These are phyloP conservation scores for Zophobas atratus DNA, from an alignment of 1,140 invertebrate genomes.

Conservation along the genomic window DNA sequence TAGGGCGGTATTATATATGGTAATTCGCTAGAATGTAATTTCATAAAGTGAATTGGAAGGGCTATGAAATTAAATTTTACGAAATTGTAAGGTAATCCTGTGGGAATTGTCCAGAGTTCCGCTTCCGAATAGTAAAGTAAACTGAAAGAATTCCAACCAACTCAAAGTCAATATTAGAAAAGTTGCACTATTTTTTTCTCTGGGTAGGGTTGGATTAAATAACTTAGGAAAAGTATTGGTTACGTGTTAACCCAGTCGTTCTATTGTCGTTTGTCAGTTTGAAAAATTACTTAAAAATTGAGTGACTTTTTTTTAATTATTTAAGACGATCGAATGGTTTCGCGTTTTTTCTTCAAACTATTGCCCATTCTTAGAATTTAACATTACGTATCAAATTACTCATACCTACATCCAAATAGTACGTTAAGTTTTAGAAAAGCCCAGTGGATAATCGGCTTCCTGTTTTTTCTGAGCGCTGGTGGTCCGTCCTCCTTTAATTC, in stretches of 20 bases:
- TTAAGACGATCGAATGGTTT: not conserved
- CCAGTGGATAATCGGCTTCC: constrained; percentile 21
- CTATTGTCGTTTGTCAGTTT: constrained; percentile 3
- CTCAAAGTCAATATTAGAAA: constrained; percentile 26
- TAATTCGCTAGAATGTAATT: constrained; percentile 27
- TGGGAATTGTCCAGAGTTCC: constrained; percentile 29
- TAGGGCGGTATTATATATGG: constrained; percentile 14
- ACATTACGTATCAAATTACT: not conserved
- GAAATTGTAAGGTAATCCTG: constrained; percentile 41
- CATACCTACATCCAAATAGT: not conserved
- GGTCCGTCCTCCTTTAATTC: not conserved
- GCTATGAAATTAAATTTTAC: constrained; percentile 40
- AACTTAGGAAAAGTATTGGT: not conserved
- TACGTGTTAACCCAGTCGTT: constrained; percentile 4
- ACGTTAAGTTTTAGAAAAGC: not conserved
- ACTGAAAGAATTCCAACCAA: constrained; percentile 34
- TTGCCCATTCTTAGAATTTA: no score
- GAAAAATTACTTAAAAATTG: constrained; percentile 12
- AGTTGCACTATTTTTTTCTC: constrained; percentile 7
- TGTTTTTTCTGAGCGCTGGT: constrained; percentile 28
- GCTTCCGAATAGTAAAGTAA: constrained; percentile 36
- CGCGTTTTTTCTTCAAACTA: not conserved
- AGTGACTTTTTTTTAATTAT: no score
- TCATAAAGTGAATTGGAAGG: constrained; percentile 38
- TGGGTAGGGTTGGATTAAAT: not conserved